Evolutionary conservation across 2,113 vertebrate species (phyloP), one percentile per base, ranked within the genome.

Genomic region (Forbesichthys agassizii): DNA sequence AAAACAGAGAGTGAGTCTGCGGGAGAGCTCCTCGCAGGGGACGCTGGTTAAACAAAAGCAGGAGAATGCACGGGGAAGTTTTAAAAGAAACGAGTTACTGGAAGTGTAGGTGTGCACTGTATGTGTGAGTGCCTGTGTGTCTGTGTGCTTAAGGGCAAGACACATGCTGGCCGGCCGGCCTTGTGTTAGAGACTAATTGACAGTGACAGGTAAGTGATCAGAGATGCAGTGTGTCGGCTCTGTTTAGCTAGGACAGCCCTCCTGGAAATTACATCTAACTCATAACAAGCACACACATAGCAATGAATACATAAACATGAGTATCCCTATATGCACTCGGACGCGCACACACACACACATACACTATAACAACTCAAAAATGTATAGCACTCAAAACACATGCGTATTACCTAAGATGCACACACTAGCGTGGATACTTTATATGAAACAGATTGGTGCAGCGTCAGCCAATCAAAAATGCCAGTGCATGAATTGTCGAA

Each of bases 221-320:
- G 64, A 82, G 68, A 83, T 80, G 67, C 61, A 74, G 67, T 69
- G 83, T 92, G 91, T 91, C 91, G 89, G 68, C 79, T 92, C 81
- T 83, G 85, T 69, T 93, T 92, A 92, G 84, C 66, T 55, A 47
- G 84, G 87, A 92, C 86, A 89, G 77, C 82, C 73, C 81, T 89
- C 79, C 75, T 87, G 79, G 88, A 91, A 92, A 92, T 85, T 89
- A 86, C 69, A 78, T 82, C 75, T 86, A 88, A 88, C 81, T 86
- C 87, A 86, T 85, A 87, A 87, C 36, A 27, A 55, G 65, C 61
- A 63, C 4, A 64, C 56, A 64, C 16, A 65, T 48, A 60, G 36
- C 36, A 42, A 42, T 42, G 36, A 42, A 42, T 42, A 42, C 36
- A 42, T 42, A 42, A 42, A 42, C 36, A 42, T 42, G 7, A 42